A percentile compares a stretch with the other conserved stretches of the same genome.
Conservation (phyloP, 2,888 invertebrate species). For the Synergus umbraculus region DNA sequence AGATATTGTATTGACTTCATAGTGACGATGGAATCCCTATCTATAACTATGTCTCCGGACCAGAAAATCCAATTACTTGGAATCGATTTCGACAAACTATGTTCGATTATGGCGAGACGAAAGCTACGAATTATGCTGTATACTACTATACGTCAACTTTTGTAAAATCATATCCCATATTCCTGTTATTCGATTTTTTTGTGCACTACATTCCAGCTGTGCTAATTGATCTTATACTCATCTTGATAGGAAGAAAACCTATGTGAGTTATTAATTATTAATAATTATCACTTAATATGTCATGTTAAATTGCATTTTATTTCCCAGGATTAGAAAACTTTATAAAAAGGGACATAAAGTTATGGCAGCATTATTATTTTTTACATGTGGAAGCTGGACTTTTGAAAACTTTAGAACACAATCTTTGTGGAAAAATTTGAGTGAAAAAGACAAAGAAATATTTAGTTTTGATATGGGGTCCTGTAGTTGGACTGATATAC, state of each 20-base stretch:
- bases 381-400: slow-evolving; percentile 87
- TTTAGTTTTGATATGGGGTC: slow-evolving; percentile 85
- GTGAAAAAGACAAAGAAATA: slow-evolving; percentile 79
- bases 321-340: slow-evolving; percentile 80
- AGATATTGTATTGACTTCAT: neutral
- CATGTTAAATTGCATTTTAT: neutral
- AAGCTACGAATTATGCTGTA: neutral
- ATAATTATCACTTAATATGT: neutral
- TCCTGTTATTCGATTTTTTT: slow-evolving; percentile 74
- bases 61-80: slow-evolving; percentile 89
- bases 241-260: slow-evolving; percentile 20
- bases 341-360: slow-evolving; percentile 82
- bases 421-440: slow-evolving; percentile 79
- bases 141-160: neutral
- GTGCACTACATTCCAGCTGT: slow-evolving; percentile 82
- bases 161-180: slow-evolving; percentile 56
- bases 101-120: neutral
- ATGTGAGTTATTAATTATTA: slow-evolving; percentile 14
- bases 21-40: slow-evolving; percentile 79
- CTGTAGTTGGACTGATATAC: slow-evolving; percentile 82
- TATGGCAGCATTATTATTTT: slow-evolving; percentile 83
- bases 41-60: slow-evolving; percentile 91
- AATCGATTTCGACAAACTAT: slow-evolving; percentile 79
- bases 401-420: slow-evolving; percentile 83
- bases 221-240: neutral